Evolutionary conservation across 2,113 vertebrate genomes (phyloP), one percentile per base, ranked within the genome.

Genomic region (Lanius ludovicianus): DNA sequence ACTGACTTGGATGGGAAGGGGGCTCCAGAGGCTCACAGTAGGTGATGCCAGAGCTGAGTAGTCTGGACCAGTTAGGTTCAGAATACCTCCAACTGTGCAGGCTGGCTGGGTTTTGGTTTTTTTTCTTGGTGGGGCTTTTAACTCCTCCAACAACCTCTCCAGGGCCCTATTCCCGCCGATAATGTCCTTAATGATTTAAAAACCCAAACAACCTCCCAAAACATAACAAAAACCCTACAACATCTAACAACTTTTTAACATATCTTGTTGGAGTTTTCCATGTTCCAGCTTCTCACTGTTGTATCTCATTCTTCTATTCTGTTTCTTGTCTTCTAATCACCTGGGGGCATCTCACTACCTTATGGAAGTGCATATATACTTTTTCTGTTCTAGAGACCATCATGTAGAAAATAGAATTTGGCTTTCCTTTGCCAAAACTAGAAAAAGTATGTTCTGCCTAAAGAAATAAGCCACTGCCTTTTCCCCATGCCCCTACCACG

Each of bases 321-420:
- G 15, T 37, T 87, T 84, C 42, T 74, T 56, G 53, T 35, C 53
- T 87, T 76, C 56, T 56, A 70, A 49, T 64, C 57, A 60, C 5
- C 5, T 20, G 28, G 49, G 37, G 37, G 31, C 30, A 86, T 47
- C 23, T 49, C 14, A 14, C 42, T 69, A 30, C 44, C 39, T 83
- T 68, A 50, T 1, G 44, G 24, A 15, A 70, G 42, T 7, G 13
- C 16, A 33, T 15, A 28, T 10, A 28, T 25, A 83, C 33, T 50
- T n/a, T 25, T 11, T 33, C 10, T 39, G 21, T 39, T 73, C 3
- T 3, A 46, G 42, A 69, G 37, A 53, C 13, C 11, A 56, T 30
- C 28, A 13, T 1, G 1, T 0, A 14, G 14, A 69, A 30, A 85
- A 75, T 0, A 67, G 52, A 35, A 67, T 37, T 77, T 65, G 39